Evolutionary conservation across 37 sponge, comb jelly and placozoan genomes (phyloP).

Genomic region (Diacarnus erythraeanus): DNA sequence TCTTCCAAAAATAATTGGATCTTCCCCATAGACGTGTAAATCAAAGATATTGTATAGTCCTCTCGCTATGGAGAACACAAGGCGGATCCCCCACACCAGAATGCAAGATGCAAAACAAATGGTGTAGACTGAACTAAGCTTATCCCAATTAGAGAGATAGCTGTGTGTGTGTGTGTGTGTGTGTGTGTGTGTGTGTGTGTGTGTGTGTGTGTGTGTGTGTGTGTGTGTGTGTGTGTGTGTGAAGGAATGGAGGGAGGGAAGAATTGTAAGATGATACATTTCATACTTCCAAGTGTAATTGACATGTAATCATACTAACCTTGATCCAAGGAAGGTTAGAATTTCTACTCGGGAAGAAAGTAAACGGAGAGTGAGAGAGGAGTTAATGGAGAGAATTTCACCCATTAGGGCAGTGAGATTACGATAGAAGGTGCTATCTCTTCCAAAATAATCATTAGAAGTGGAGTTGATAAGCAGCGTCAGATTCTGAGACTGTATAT

Average conservation of each 20-base stretch:
- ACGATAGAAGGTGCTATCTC: neutral
- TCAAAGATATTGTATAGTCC: slow-evolving; percentile 42
- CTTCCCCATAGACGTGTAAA: slow-evolving; percentile 44
- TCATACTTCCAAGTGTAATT: neutral
- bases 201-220: no score
- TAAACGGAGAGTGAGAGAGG: slow-evolving; percentile 19
- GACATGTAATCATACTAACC: slow-evolving; percentile 15
- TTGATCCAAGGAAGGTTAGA: no score
- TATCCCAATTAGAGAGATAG: slow-evolving; percentile 49
- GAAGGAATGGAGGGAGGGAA: slow-evolving; percentile 22
- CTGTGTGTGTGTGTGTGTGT: slow-evolving; percentile 6
- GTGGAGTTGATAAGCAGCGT: neutral
- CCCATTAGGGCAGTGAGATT: slow-evolving; percentile 11
- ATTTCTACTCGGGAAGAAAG: slow-evolving; percentile 28
- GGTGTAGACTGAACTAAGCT: slow-evolving; percentile 22
- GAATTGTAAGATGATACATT: neutral
- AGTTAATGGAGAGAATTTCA: neutral
- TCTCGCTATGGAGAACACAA: slow-evolving; percentile 30
- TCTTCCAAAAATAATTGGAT: slow-evolving; percentile 17
- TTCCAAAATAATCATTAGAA: slow-evolving; percentile 2
- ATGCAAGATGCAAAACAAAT: slow-evolving; percentile 32
- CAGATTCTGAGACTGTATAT: neutral
- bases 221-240: slow-evolving; percentile 1
- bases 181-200: no score
- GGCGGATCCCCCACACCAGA: slow-evolving; percentile 23